Evolutionary conservation across 2,797 vertebrate species (phyloP), one percentile per base, ranked within the genome.

Genomic region (Todus mexicanus): DNA sequence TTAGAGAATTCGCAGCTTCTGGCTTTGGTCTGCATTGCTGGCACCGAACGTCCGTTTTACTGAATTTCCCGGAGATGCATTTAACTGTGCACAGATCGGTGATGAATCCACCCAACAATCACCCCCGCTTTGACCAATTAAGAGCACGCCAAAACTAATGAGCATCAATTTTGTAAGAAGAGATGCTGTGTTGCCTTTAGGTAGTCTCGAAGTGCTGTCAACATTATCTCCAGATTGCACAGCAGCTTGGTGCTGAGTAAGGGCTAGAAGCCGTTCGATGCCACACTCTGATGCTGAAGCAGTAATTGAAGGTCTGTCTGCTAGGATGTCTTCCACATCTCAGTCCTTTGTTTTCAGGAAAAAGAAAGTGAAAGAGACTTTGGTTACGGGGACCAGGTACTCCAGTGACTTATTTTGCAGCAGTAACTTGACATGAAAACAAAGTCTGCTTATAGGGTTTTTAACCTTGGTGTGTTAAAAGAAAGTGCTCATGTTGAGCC

Each of bases 111-210:
- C 85, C 92, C 77, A 96, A 93, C 73, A 94, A 72, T 86, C 64
- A 51, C 85, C 90, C 94, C 93, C 86, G 86, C 93, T 96, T 97
- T 94, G 86, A 85, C 85, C 94, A 97, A 87, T 96, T 97, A 96
- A 92, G 73, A 96, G 37, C 80, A 18, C 2, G 43, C 89, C 91
- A 89, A 95, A 96, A 88, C 84, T 95, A 95, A 91, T 59, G 27
- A 94, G 66, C 68, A 76, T 43, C 33, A 77, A 71, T 93, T 84
- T 94, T 90, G 43, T 84, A 81, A 91, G 85, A 80, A 78, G 54
- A 59, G 51, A n/a, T 85, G 73, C 91, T 89, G 69, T 26, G 29
- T 77, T 88, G 80, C 65, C 56, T 81, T 95, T 64, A 64, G 27
- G 33, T 71, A 61, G 29, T 70, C 15, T 73, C 47, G 71, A 74